Evolutionary conservation across 1,140 invertebrate species (phyloP).

Genomic region (Aradophagus sp.): DNA sequence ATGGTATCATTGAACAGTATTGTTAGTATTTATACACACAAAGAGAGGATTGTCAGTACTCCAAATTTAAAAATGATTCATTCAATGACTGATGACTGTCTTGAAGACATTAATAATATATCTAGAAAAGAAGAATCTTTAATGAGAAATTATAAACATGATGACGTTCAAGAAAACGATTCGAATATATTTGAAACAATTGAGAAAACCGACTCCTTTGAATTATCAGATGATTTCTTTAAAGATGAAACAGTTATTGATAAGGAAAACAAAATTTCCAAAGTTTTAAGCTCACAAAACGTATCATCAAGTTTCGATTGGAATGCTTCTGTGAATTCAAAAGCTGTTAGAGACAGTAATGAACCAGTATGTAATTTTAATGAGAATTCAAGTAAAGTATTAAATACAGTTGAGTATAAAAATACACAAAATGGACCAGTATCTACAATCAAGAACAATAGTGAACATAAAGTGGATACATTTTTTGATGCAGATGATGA

Average conservation of each 20-base stretch:
- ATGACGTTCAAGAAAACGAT: neutral
- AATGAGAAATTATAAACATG: neutral
- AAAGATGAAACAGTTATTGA: constrained; percentile 3
- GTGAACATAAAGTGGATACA: too few relatives aligned
- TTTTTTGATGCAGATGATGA: constrained; percentile 42
- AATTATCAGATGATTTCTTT: constrained; percentile 17
- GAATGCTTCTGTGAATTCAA: too few relatives aligned
- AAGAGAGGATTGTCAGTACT: constrained; percentile 58
- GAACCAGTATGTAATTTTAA: too few relatives aligned
- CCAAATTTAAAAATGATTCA: constrained; percentile 39
- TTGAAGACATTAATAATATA: constrained; percentile 5
- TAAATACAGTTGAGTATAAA: neutral
- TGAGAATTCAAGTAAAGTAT: neutral
- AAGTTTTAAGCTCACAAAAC: constrained; percentile 6
- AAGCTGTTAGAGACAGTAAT: too few relatives aligned
- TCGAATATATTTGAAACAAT: neutral
- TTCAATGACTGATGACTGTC: constrained; percentile 2
- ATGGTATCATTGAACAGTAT: constrained; percentile 64
- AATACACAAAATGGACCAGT: neutral
- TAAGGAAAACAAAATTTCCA: constrained; percentile 28
- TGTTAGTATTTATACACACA: constrained; percentile 64
- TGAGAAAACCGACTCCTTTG: constrained; percentile 8
- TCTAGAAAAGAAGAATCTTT: neutral
- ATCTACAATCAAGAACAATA: neutral
- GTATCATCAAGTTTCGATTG: neutral